phyloP scores from a whole-genome alignment of 2,888 invertebrate genomes.

The Chloromyia formosa region DNA sequence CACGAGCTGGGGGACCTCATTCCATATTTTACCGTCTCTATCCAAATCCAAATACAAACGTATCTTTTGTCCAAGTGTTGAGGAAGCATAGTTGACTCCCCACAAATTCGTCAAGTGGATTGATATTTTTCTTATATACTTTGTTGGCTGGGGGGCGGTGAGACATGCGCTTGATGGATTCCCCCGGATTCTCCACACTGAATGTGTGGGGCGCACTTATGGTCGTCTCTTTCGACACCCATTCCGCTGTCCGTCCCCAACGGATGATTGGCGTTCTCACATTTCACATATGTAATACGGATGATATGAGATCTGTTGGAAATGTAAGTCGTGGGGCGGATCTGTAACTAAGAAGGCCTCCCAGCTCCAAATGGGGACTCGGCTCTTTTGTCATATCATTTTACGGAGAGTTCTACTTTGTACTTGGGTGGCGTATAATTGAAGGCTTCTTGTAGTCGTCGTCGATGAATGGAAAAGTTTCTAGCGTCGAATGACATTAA shows the following conservation, averaged over 20 bases:
- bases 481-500: slow-evolving; percentile 29
- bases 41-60: neutral
- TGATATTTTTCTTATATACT: slow-evolving; percentile 21
- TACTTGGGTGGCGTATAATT: slow-evolving; percentile 31
- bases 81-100: slow-evolving; percentile 1
- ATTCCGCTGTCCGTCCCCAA: slow-evolving; percentile 20
- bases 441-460: slow-evolving; percentile 15
- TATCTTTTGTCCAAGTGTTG: neutral
- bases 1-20: neutral
- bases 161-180: slow-evolving; percentile 23
- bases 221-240: slow-evolving; percentile 32
- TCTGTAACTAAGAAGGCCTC: slow-evolving; percentile 41
- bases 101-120: neutral
- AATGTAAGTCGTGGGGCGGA: slow-evolving; percentile 37
- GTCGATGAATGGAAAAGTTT: slow-evolving; percentile 7
- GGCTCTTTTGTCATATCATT: slow-evolving; percentile 10
- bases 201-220: neutral
- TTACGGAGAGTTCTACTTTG: slow-evolving; percentile 1
- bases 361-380: neutral
- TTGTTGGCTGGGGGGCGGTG: slow-evolving; percentile 18
- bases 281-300: slow-evolving; percentile 41
- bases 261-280: slow-evolving; percentile 43
- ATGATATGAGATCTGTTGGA: slow-evolving; percentile 31
- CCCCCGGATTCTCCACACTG: neutral
- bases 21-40: neutral